Base-by-base conservation (phyloP, 2,113 vertebrate genomes). In the Megaptera novaeangliae region DNA sequence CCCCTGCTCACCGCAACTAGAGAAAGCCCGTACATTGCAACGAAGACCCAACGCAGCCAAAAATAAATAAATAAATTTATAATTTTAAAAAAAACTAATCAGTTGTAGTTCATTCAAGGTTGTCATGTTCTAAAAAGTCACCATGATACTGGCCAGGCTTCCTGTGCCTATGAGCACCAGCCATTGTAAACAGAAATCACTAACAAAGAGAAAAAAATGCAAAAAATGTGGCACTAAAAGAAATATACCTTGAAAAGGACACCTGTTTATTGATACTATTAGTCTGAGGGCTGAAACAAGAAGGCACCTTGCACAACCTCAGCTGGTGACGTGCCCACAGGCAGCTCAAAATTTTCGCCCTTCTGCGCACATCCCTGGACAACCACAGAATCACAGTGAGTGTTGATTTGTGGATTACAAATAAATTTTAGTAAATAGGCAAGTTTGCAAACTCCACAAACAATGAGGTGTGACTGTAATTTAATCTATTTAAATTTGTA, bases 351-450 rank as follows among this genome's bases (percentile, higher is more conserved):
- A 5, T 14, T 29, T 59, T 0, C 20, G 64, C 36, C 21, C 1
- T 71, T n/a, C 61, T 21, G 8, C 21, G 27, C 36, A 11, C 13
- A 31, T 25, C 64, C 23, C 3, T 31, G 27, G 21, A 23, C 5
- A 31, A 44, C 8, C 34, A 31, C 1, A 11, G 29, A 49, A 0
- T 1, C 20, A 34, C 41, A 6, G 15, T 8, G 34, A 17, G 3
- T 1, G 29, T 12, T 8, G 9, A 41, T 49, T 34, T 75, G 29
- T 29, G 44, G 29, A 34, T 75, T 75, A 49, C 44, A 75, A 46
- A 18, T 34, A 34, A 34, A 44, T 31, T 49, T 49, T 49, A 29
- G 46, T 49, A 75, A 75, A 75, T 1, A 75, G 44, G 74, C 29
- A 75, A 34, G 74, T 20, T 12, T 49, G 44, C 74, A 75, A 75